Evolutionary conservation across 2,888 invertebrate species (phyloP).

Genomic region (Hyposoter didymator): DNA sequence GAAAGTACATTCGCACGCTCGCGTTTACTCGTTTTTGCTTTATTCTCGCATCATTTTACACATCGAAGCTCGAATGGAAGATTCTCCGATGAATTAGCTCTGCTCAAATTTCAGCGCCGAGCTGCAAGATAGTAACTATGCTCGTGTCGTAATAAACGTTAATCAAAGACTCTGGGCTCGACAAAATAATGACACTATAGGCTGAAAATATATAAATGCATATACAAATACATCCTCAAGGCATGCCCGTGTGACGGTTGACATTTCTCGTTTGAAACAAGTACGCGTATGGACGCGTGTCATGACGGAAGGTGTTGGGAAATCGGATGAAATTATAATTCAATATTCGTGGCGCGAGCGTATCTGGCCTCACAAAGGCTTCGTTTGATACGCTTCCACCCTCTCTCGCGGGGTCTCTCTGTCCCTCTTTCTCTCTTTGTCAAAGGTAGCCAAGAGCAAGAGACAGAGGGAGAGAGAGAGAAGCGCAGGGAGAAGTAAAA

Average conservation of each 20-base stretch:
- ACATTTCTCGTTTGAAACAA: conserved; percentile 48
- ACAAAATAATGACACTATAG: conserved; percentile 54
- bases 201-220: conserved; percentile 9
- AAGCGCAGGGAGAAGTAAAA: conserved; percentile 35
- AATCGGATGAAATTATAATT: conserved; percentile 69
- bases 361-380: conserved; percentile 68
- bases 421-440: background rate
- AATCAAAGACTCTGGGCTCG: conserved; percentile 56
- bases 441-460: conserved; percentile 25
- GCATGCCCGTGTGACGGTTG: conserved; percentile 36
- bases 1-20: background rate
- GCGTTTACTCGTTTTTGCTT: background rate
- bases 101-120: background rate
- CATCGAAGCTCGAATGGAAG: background rate
- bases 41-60: background rate
- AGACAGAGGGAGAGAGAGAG: conserved; percentile 21
- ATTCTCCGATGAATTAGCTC: background rate
- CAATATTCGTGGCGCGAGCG: conserved; percentile 63
- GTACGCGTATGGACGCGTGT: conserved; percentile 1
- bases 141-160: conserved; percentile 31
- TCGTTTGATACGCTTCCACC: conserved; percentile 65
- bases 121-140: background rate
- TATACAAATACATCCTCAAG: conserved; percentile 10
- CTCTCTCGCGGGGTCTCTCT: conserved; percentile 2
- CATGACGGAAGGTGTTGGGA: conserved; percentile 62